Evolutionary conservation across 2,797 vertebrate species (phyloP).

Genomic region (Balearica regulorum): DNA sequence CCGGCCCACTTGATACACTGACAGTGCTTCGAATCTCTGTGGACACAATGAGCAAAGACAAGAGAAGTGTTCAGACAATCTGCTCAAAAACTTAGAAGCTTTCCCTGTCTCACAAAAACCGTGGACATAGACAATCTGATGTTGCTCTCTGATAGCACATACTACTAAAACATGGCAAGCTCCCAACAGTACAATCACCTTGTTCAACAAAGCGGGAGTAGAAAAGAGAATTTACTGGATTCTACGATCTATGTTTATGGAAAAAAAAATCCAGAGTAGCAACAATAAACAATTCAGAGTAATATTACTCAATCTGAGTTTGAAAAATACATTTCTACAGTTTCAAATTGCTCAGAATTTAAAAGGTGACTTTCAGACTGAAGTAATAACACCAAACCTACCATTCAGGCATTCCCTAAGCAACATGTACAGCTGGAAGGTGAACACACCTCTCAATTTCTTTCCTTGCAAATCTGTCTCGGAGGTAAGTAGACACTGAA

Average conservation of each 20-base stretch:
- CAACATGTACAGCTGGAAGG: background rate
- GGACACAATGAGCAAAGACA: background rate
- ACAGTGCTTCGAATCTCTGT: background rate
- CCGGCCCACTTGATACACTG: background rate
- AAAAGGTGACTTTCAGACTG: background rate
- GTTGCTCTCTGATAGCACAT: fast-evolving
- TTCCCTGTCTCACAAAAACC: background rate
- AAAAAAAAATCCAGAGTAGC: background rate
- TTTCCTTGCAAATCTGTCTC: background rate
- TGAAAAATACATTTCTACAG: background rate
- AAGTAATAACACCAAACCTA: background rate
- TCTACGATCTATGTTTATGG: background rate
- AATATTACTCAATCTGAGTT: background rate
- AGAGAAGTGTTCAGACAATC: fast-evolving
- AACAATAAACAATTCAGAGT: background rate
- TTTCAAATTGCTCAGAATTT: background rate
- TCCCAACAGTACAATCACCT: background rate
- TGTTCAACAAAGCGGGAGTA: fast-evolving
- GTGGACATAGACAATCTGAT: fast-evolving
- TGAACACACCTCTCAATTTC: background rate
- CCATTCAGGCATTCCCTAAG: background rate
- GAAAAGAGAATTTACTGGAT: background rate
- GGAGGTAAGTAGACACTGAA: background rate
- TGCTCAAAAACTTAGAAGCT: background rate
- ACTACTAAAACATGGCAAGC: background rate